Evolutionary conservation across 2,888 invertebrate genomes (phyloP).

Genomic region (Acronicta alni): DNA sequence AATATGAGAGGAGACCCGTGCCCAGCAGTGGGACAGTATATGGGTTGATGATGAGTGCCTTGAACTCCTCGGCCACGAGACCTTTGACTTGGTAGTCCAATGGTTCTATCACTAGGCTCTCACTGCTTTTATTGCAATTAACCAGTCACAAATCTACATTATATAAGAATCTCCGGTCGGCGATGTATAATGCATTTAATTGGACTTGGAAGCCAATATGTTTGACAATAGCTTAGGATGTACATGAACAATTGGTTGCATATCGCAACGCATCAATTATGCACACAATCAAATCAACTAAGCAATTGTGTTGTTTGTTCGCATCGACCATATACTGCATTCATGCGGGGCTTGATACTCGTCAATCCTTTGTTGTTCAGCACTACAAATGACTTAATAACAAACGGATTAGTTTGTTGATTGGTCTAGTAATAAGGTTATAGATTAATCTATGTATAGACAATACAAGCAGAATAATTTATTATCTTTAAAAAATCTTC

Average conservation of each 20-base stretch:
- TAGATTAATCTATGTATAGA: background rate
- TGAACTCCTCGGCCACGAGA: no score
- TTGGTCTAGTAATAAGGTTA: background rate
- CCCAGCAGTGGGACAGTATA: no score
- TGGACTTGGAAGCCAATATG: background rate
- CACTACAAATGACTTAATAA: constrained; percentile 9
- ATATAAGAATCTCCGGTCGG: no score
- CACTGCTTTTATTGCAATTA: no score
- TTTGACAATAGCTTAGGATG: constrained; percentile 1
- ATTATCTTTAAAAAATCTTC: no score
- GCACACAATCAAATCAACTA: constrained; percentile 19
- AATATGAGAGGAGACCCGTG: no score
- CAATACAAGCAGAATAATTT: no score
- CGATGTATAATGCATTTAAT: background rate
- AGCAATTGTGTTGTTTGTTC: constrained; percentile 21
- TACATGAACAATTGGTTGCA: constrained; percentile 8
- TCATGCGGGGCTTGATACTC: constrained; percentile 24
- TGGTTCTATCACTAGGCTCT: no score
- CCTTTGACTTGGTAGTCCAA: no score
- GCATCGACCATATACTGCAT: constrained; percentile 13
- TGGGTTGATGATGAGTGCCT: no score
- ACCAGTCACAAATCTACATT: no score
- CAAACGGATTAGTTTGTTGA: constrained; percentile 19
- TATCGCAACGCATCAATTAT: constrained; percentile 14
- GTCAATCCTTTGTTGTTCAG: constrained; percentile 18